phyloP scores from a whole-genome alignment of 92 coral and sea anemone genomes.

The Phymanthus crucifer region DNA sequence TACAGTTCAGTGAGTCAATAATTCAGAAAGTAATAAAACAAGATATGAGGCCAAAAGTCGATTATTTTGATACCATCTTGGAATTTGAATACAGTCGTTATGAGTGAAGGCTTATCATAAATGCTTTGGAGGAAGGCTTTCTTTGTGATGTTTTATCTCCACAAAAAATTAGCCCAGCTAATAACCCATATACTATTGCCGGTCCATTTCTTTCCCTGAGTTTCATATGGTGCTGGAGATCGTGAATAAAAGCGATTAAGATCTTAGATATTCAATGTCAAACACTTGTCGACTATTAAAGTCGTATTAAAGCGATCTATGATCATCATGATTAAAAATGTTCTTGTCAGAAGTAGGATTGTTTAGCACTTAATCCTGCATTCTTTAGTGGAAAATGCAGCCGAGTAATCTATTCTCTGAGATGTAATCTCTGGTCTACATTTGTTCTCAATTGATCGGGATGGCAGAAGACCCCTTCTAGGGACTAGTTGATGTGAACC shows the following conservation, averaged over 20 bases:
- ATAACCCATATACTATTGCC: not conserved
- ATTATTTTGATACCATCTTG: not conserved
- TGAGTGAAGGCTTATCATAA: not conserved
- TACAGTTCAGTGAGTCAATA: too few species aligned
- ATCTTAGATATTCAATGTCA: not conserved
- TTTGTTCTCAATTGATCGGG: not conserved
- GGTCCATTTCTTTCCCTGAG: not conserved
- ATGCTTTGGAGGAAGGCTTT: not conserved
- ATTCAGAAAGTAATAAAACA: too few species aligned
- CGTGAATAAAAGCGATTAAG: not conserved
- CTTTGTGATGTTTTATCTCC: not conserved
- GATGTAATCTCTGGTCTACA: not conserved
- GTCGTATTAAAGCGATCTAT: not conserved
- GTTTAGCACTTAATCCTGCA: not conserved
- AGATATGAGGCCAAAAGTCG: too few species aligned
- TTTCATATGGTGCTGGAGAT: not conserved
- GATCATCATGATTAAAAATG: not conserved
- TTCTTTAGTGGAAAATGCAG: not conserved
- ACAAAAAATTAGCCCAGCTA: conserved; percentile 5
- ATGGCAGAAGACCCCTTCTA: not conserved
- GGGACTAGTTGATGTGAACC: too few species aligned
- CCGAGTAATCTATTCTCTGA: not conserved
- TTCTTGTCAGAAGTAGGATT: not conserved
- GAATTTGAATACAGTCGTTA: not conserved
- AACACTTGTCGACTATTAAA: not conserved